Conservation (phyloP, 2,113 vertebrate genomes). For the Epinephelus fuscoguttatus region DNA sequence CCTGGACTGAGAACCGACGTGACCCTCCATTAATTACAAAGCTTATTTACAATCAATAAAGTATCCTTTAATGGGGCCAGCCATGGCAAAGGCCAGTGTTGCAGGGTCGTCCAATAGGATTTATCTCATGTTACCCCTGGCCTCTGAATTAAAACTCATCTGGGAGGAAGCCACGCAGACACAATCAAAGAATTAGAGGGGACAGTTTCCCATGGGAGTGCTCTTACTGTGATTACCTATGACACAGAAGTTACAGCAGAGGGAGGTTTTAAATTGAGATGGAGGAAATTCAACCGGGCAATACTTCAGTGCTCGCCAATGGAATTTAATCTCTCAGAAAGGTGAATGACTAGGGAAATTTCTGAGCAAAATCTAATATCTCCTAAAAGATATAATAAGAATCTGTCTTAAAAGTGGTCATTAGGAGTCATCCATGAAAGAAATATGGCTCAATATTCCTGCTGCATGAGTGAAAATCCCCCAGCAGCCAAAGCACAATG, state of each 20-base stretch:
- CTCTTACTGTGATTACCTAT: slow-evolving; percentile 59
- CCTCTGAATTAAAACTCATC: slow-evolving; percentile 62
- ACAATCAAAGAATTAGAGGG: slow-evolving; percentile 53
- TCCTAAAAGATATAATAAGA: slow-evolving; percentile 26
- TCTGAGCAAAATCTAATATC: slow-evolving; percentile 22
- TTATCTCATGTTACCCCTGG: slow-evolving; percentile 67
- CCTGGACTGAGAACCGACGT: slow-evolving; percentile 22
- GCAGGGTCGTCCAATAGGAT: slow-evolving; percentile 63
- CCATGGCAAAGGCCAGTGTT: slow-evolving; percentile 61
- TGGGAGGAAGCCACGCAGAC: slow-evolving; percentile 58
- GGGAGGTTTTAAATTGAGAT: slow-evolving; percentile 4
- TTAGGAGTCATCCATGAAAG: slow-evolving; percentile 24
- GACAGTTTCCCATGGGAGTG: slow-evolving; percentile 54
- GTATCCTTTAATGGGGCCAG: slow-evolving; percentile 66
- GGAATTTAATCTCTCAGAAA: slow-evolving; percentile 8
- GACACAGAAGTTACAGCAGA: slow-evolving; percentile 26
- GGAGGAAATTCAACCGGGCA: slow-evolving; percentile 4
- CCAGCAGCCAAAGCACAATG: slow-evolving; percentile 16
- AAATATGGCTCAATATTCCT: slow-evolving; percentile 17
- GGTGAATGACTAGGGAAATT: slow-evolving; percentile 1
- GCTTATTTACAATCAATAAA: slow-evolving; percentile 78
- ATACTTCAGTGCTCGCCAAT: neutral
- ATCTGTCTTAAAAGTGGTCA: slow-evolving; percentile 14
- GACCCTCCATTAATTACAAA: slow-evolving; percentile 74
- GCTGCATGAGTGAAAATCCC: slow-evolving; percentile 21